Base-by-base conservation (phyloP, 2,797 vertebrate genomes). In the Potorous gilbertii region DNA sequence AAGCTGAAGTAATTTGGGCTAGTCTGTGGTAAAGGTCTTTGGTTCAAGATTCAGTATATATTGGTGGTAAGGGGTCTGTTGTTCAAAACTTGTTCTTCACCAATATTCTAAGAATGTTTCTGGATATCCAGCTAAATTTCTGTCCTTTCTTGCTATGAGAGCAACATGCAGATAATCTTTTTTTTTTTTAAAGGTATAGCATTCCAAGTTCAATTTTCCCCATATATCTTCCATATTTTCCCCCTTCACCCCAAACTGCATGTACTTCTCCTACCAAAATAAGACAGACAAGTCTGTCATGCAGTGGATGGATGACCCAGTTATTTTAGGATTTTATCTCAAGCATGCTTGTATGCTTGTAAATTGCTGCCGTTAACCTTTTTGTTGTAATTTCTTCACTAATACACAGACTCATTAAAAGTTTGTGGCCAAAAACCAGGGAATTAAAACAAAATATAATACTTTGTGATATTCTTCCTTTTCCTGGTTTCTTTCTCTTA, bases 371-470 rank as follows among this genome's bases (percentile, higher is more conserved):
- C 89, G 1, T 94, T 95, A 93, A 91, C 92, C 96, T 93, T 56
- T 95, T 46, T 95, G 87, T 93, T 66, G 0, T 50, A 24, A 55
- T 56, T 50, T 97, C 91, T 95, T 96, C 4, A 66, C 10, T 34
- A 94, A 90, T 94, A 91, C 28, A 91, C 89, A 14, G 74, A 81
- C 21, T 81, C 74, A 46, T 81, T 40, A 24, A 81, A 97, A 95
- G 81, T 5, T 0, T 92, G 46, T 89, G 91, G 56, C 96, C 97
- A 91, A 90, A 96, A 96, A 90, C 18, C 13, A 93, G 90, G 87
- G 92, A 91, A 96, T 95, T 98, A 96, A 97, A 97, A 91, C 81
- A 94, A 96, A 95, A 66, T 81, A 62, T 93, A 94, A 92, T 92
- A 95, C 95, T 92, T 92, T 92, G 91, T 89, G 93, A 97, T 96